Evolutionary conservation across 2,113 vertebrate species (phyloP), one percentile per base, ranked within the genome.

Genomic region (Beaufortia kweichowensis): DNA sequence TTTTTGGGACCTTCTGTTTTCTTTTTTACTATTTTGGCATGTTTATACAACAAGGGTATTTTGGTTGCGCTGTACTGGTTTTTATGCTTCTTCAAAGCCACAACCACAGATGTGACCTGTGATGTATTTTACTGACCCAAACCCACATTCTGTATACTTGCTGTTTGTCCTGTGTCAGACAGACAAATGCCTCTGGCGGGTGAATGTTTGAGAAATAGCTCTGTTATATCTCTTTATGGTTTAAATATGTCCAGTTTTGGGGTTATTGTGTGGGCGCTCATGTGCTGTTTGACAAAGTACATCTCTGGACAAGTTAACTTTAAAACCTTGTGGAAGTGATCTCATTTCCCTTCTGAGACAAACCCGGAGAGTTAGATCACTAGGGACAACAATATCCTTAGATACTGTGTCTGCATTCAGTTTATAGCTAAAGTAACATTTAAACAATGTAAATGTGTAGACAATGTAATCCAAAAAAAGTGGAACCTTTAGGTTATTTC

Each of bases 271-370:
- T 61, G 55, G 66, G 46, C 15, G 31, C 59, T 60, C 46, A 14
- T 15, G 19, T 50, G 28, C 11, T 62, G 55, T 48, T 31, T n/a
- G 56, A 59, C 63, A 33, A 39, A 68, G 24, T 60, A 6, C 19
- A 23, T 35, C 66, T 78, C 72, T 53, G 23, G 65, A 53, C 69
- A 78, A 57, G n/a, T 84, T 81, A 83, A 78, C 19, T 39, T 33
- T 31, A 35, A 76, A 26, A 79, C 86, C 82, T 24, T 31, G 63
- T 62, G 76, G 41, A 62, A 39, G 59, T 78, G 28, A 78, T 21
- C 39, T 78, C 76, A 59, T 60, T 53, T 70, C 12, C 28, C n/a
- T 43, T 62, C 10, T 46, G 14, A 46, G 15, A 9, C 5, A 24
- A 7, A 59, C 57, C 14, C 17, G 21, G 35, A 57, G 17, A 5